These are phyloP conservation scores for Eilema griseolum DNA, from an alignment of 2,888 invertebrate species.

Conservation along the genomic window DNA sequence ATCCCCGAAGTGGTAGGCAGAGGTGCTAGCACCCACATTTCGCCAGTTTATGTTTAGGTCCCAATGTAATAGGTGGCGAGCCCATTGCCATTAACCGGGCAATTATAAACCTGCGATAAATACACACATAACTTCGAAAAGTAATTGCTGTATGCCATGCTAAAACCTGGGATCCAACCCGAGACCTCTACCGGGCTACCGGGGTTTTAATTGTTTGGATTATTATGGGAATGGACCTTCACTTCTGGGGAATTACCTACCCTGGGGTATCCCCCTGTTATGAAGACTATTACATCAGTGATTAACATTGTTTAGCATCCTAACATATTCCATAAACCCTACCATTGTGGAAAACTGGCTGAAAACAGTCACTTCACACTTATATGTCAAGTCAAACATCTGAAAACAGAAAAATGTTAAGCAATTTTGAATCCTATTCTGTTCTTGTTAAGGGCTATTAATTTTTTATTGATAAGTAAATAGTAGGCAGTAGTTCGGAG, in stretches of 20 bases:
- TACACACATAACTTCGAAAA: no score
- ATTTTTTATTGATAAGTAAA: not conserved
- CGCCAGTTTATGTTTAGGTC: no score
- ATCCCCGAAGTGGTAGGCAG: no score
- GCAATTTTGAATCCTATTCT: not conserved
- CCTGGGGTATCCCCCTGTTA: not conserved
- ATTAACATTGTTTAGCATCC: conserved; percentile 1
- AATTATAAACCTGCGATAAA: no score
- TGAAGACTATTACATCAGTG: not conserved
- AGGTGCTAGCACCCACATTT: no score
- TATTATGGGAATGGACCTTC: not conserved
- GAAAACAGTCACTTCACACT: conserved; percentile 6
- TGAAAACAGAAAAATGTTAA: not conserved
- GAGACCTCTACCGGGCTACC: no score
- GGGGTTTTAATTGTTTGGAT: no score
- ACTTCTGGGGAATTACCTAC: not conserved
- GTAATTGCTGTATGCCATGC: no score
- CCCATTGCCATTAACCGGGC: no score
- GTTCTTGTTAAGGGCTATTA: not conserved
- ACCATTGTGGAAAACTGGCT: conserved; percentile 8
- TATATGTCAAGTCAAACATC: conserved; percentile 4
- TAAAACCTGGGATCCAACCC: no score
- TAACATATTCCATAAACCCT: not conserved
- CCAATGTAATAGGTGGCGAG: no score
- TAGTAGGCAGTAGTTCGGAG: not conserved